Evolutionary conservation across 2,797 vertebrate genomes (phyloP).

Genomic region (Microcaecilia unicolor): DNA sequence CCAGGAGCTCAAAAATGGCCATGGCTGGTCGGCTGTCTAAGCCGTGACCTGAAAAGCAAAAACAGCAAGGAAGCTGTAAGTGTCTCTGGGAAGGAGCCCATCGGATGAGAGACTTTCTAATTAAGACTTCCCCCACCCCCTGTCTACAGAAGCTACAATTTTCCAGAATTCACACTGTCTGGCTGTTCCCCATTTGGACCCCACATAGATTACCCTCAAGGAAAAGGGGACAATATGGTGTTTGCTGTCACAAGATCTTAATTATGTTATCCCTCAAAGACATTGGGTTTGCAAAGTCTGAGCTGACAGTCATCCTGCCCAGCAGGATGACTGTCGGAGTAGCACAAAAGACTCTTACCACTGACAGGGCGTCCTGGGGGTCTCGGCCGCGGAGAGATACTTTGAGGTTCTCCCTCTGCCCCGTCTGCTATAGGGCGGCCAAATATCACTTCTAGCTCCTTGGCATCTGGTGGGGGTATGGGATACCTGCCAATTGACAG

Average conservation of each 20-base stretch:
- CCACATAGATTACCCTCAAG: no score
- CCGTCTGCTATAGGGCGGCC: constrained; percentile 75
- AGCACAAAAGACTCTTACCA: constrained; percentile 53
- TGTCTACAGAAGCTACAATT: no score
- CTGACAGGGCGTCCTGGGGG: constrained; percentile 84
- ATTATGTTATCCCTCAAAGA: no score
- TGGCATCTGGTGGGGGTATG: constrained; percentile 89
- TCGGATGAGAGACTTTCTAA: no score
- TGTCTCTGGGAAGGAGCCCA: no score
- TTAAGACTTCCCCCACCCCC: no score
- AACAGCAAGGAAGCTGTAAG: no score
- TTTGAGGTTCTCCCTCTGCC: constrained; percentile 69
- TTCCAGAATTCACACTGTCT: no score
- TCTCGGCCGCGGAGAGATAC: constrained; percentile 74
- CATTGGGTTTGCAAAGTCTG: no score
- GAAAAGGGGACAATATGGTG: no score
- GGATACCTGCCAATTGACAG: constrained; percentile 91
- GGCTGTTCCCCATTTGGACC: no score
- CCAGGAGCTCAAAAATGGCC: constrained; percentile 96
- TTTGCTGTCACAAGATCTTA: no score
- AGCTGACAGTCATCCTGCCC: constrained; percentile 2
- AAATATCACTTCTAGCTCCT: constrained; percentile 90
- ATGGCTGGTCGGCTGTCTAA: constrained; percentile 88
- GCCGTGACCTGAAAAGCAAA: constrained; percentile 77
- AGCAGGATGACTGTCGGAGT: fast-evolving